Conservation (phyloP, 2,113 vertebrate genomes). For the Neolamprologus ventralis region DNA sequence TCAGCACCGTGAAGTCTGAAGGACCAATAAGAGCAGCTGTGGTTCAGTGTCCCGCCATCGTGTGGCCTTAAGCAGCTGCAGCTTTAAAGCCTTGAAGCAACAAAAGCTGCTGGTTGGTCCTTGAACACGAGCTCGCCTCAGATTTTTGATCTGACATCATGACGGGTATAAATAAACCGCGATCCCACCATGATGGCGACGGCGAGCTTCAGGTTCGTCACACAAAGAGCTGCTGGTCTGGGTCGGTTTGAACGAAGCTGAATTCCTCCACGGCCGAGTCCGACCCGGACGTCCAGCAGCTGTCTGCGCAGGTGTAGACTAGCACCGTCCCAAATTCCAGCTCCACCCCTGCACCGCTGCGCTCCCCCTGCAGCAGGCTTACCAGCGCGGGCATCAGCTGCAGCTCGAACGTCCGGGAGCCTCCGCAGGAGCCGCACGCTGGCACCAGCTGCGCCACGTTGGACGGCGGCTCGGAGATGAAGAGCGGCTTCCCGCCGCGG, state of each 20-base stretch:
- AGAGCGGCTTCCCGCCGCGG: constrained; percentile 19
- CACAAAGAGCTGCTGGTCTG: constrained; percentile 55
- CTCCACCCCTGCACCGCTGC: background rate
- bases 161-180: fast-evolving
- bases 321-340: constrained; percentile 61
- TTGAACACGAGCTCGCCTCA: fast-evolving
- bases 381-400: constrained; percentile 65
- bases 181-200: background rate
- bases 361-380: constrained; percentile 11
- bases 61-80: background rate
- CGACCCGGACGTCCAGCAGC: constrained; percentile 25
- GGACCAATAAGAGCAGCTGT: background rate
- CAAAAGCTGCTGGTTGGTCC: background rate
- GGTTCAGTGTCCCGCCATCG: fast-evolving
- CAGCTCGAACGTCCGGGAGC: constrained; percentile 39
- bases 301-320: constrained; percentile 45
- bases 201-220: background rate
- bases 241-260: constrained; percentile 39
- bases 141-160: background rate
- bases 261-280: constrained; percentile 22
- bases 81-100: background rate
- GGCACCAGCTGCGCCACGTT: background rate
- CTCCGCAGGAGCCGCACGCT: constrained; percentile 19
- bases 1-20: background rate
- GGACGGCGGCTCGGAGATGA: constrained; percentile 7